Evolutionary conservation across 2,113 vertebrate species (phyloP), one percentile per base, ranked within the genome.

Genomic region (Albula glossodonta): DNA sequence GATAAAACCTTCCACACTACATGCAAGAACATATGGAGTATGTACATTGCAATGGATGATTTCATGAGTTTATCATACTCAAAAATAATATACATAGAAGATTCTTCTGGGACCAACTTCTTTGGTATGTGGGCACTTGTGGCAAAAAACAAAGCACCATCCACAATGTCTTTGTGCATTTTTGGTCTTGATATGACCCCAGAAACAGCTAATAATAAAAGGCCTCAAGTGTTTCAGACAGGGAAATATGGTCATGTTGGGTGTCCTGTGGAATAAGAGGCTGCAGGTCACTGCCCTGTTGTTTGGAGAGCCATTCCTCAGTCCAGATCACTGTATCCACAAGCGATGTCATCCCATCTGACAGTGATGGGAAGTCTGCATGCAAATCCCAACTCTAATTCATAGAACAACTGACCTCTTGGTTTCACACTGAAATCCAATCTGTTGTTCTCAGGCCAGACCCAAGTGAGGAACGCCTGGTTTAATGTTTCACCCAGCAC

Each of bases 371-470:
- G 60, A 19, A 0, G 17, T 66, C 5, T 66, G 19, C 70, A 74
- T n/a, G 31, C 70, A 74, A 74, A 74, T 31, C n/a, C 70, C 70
- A 31, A 74, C 70, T 31, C 70, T 31, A 74, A 31, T 74, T 74
- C 70, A 74, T 79, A 79, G 11, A 53, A 81, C 63, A 13, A 84
- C 48, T 84, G 41, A 49, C 31, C 57, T 63, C 57, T 19, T 41
- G 81, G 51, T 57, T 56, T 56, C n/a, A 82, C 9, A 25, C 80
- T 48, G 15, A 66, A 83, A 19, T 60, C 51, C 51, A 52, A 41
- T 60, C 81, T 60, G 81, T 60, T 82, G 31, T 82, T 70, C 60
- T n/a, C 63, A 74, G 41, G 53, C n/a, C 53, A 51, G 83, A 74
- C 12, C 60, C 57, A 49, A 66, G 53, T 3, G 19, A 66, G 25